Percentiles rank a stretch among this genome's conserved stretches.
phyloP scores from a whole-genome alignment of 2,113 vertebrate species.

The Dolichotis patagonum region DNA sequence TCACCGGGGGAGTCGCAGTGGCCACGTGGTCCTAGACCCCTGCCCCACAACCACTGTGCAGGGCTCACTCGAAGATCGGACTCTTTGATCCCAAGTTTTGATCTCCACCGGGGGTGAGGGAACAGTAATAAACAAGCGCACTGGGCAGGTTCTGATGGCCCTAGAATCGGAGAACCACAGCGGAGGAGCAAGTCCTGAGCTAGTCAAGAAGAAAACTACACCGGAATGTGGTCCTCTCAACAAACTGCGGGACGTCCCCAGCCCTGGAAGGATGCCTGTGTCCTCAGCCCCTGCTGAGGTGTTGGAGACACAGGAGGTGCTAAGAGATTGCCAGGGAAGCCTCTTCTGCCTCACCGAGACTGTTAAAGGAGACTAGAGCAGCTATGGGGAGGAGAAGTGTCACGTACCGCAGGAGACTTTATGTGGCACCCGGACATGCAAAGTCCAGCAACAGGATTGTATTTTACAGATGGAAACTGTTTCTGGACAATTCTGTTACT shows the following conservation, averaged over 20 bases:
- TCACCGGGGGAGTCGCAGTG: no score
- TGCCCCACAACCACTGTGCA: accelerated
- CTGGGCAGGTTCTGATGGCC: neutral
- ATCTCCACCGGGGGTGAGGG: neutral
- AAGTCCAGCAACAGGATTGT: neutral
- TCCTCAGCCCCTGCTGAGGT: accelerated
- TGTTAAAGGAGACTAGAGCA: neutral
- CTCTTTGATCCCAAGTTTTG: neutral
- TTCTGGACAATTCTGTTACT: neutral
- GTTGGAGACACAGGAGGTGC: neutral
- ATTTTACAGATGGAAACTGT: neutral
- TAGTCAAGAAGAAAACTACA: accelerated
- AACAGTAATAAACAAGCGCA: neutral
- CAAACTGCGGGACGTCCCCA: neutral
- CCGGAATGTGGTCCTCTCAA: neutral
- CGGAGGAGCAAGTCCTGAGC: neutral
- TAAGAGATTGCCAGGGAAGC: neutral
- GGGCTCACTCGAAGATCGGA: neutral
- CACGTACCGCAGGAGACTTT: neutral
- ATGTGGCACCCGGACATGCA: no score
- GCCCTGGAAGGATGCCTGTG: no score
- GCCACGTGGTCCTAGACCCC: neutral
- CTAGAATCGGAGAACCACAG: neutral
- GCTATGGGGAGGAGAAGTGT: accelerated
- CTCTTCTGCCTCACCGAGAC: neutral